Evolutionary conservation across 1,140 invertebrate species (phyloP).

Genomic region (Capitella teleta): DNA sequence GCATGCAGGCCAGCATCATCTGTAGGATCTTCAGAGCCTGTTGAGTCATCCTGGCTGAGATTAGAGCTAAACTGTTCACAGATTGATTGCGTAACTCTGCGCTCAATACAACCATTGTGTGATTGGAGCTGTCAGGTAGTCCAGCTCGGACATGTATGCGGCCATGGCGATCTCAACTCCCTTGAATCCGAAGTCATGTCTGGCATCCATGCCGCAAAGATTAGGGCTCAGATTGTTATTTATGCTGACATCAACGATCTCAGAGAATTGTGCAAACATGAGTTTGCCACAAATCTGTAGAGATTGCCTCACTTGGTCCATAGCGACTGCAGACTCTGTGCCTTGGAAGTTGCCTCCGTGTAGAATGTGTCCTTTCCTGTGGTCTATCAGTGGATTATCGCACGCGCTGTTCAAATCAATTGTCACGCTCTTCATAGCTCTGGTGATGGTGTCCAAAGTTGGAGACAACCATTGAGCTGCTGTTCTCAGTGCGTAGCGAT

Average conservation of each 20-base stretch:
- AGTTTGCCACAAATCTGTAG: constrained; percentile 12
- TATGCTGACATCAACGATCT: constrained; percentile 7
- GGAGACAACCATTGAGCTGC: constrained; percentile 12
- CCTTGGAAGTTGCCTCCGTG: constrained; percentile 13
- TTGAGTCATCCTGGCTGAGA: constrained; percentile 2
- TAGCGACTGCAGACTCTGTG: constrained; percentile 5
- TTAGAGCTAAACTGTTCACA: constrained; percentile 8
- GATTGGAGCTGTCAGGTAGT: constrained; percentile 8
- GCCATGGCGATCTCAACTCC: constrained; percentile 10
- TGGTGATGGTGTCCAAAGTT: constrained; percentile 6
- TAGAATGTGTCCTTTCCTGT: constrained; percentile 3
- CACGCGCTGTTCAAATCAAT: constrained; percentile 12
- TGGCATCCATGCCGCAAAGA: neutral
- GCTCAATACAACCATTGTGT: constrained; percentile 9
- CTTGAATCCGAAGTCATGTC: constrained; percentile 4
- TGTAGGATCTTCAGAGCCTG: constrained; percentile 9
- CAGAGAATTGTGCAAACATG: constrained; percentile 10
- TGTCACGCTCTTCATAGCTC: constrained; percentile 1
- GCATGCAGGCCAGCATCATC: constrained; percentile 8
- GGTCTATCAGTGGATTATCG: constrained; percentile 14
- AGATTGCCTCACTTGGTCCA: constrained; percentile 12
- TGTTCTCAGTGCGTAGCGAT: constrained; percentile 6
- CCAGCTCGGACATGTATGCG: constrained; percentile 7
- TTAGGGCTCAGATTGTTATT: constrained; percentile 10
- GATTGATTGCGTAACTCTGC: constrained; percentile 13